Base-by-base conservation (phyloP, 2,113 vertebrate genomes). In the Microtus ochrogaster region DNA sequence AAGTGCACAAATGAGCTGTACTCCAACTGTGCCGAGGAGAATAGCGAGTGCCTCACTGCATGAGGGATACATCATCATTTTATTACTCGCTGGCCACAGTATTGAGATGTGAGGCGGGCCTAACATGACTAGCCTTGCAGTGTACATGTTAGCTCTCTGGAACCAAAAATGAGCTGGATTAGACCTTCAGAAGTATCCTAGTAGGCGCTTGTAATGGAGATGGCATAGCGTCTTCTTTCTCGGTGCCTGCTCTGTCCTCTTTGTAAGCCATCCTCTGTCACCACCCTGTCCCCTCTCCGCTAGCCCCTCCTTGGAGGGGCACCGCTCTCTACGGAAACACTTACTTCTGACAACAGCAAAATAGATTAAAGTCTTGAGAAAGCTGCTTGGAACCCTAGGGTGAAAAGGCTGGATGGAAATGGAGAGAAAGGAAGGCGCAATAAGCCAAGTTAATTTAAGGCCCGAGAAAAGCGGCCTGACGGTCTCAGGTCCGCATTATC, bases 401-500 rank as follows among this genome's bases (percentile, higher is more conserved):
- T 52, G 61, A 89, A 83, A 95, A 94, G 70, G 81, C 5, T 44
- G 63, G 91, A 70, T 28, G 36, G 78, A 72, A 92, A 92, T 47
- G 14, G n/a, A 93, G 39, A 96, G 70, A 39, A 63, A 84, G 58
- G 33, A 82, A 89, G 49, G 30, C 52, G 49, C 58, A 92, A 89
- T 49, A 82, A 81, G 68, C 61, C 36, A 85, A 63, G 92, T 33
- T 91, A 84, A 92, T 81, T 63, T 63, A 76, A 94, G 73, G 83
- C 66, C 70, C 1, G 65, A 12, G 63, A 89, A 87, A 95, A 79
- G 89, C 77, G 61, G 68, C n/a, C 26, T 66, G 86, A 78, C 91
- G 44, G 49, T 83, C 95, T 91, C 82, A 24, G 91, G 63, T 58
- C 58, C 4, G 21, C 44, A 90, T 96, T 93, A 95, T 97, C 96